Evolutionary conservation across 2,797 vertebrate species (phyloP).

Genomic region (Oceanodroma leucorhoa): DNA sequence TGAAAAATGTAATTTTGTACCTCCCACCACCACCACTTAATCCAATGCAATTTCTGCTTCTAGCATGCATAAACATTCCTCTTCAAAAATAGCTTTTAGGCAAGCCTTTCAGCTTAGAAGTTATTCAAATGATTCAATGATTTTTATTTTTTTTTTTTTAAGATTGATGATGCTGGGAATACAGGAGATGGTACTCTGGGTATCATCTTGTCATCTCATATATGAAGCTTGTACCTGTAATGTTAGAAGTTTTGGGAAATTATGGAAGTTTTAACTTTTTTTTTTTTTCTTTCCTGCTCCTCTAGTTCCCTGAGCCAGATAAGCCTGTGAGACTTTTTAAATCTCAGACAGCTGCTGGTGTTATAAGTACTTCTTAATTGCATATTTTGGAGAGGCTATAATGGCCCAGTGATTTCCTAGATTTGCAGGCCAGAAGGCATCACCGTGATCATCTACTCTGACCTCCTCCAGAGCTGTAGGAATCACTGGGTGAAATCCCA

Average conservation of each 20-base stretch:
- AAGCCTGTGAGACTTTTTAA: constrained; percentile 25
- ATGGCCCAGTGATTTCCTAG: constrained; percentile 49
- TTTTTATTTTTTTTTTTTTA: neutral
- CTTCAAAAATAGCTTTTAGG: neutral
- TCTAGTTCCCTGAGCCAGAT: constrained; percentile 5
- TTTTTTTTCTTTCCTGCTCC: neutral
- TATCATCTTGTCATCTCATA: neutral
- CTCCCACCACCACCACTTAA: neutral
- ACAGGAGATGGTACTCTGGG: neutral
- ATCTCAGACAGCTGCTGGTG: constrained; percentile 19
- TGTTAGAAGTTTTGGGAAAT: neutral
- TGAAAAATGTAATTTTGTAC: neutral
- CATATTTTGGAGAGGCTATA: constrained; percentile 32
- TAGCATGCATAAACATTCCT: neutral
- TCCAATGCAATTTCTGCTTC: neutral
- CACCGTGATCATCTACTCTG: constrained; percentile 28
- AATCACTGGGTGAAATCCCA: constrained; percentile 47
- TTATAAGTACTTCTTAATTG: constrained; percentile 58
- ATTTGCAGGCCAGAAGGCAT: constrained; percentile 50
- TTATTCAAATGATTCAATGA: neutral
- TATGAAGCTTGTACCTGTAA: neutral
- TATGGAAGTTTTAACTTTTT: neutral
- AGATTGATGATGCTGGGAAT: neutral
- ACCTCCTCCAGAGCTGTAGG: constrained; percentile 21
- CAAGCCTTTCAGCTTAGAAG: neutral